Percentiles rank a stretch among this genome's conserved stretches.
phyloP scores from a whole-genome alignment of 2,113 vertebrate species.

The Chloebia gouldiae region DNA sequence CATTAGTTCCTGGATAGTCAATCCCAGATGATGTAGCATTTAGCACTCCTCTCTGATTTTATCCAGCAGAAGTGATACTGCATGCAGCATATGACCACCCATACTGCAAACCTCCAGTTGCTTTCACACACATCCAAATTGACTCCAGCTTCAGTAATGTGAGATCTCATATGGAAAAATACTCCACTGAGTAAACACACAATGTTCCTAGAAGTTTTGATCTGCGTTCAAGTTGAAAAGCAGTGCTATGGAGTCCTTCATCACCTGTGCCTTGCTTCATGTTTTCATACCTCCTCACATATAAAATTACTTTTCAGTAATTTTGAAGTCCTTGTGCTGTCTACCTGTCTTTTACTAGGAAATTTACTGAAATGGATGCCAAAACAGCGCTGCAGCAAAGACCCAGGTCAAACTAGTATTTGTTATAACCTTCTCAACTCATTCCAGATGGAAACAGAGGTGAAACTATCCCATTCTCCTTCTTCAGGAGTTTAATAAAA shows the following conservation, averaged over 20 bases:
- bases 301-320: not conserved
- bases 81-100: not conserved
- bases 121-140: accelerated
- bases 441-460: not conserved
- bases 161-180: not conserved
- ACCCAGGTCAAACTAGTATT: not conserved
- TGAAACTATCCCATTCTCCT: not conserved
- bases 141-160: not conserved
- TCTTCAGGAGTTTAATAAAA: not conserved
- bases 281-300: not conserved
- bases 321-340: not conserved
- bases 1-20: not conserved
- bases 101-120: not conserved
- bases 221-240: not conserved
- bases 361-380: not conserved
- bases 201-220: not conserved
- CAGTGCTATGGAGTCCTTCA: not conserved
- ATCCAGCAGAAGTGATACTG: not conserved
- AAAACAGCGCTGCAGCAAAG: not conserved
- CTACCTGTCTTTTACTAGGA: not conserved
- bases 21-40: not conserved
- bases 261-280: not conserved
- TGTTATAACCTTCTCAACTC: not conserved
- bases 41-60: not conserved
- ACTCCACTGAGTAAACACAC: not conserved